Conservation (phyloP, 2,113 vertebrate genomes). For the Oryzias woworae region DNA sequence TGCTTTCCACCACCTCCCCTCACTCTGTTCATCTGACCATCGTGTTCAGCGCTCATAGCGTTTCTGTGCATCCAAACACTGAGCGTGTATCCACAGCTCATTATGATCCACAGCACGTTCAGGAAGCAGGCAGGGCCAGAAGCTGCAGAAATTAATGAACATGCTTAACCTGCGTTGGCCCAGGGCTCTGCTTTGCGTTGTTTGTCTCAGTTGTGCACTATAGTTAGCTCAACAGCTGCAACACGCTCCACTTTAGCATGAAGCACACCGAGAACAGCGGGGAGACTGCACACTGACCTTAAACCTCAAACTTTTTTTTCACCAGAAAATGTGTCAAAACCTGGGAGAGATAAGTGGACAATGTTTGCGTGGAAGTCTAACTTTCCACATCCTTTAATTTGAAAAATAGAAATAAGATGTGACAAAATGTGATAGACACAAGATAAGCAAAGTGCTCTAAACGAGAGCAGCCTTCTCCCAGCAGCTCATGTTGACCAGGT, state of each 20-base stretch:
- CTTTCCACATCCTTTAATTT: constrained; percentile 5
- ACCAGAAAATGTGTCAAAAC: background rate
- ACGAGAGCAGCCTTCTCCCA: constrained; percentile 1
- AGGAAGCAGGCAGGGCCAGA: constrained; percentile 44
- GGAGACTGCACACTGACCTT: background rate
- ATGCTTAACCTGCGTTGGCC: constrained; percentile 60
- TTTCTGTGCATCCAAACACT: constrained; percentile 25
- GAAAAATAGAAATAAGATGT: background rate
- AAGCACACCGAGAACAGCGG: constrained; percentile 22
- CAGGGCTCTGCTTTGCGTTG: constrained; percentile 29
- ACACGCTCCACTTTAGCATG: constrained; percentile 31
- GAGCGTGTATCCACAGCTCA: constrained; percentile 27
- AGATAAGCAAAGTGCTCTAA: constrained; percentile 6
- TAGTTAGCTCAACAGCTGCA: constrained; percentile 27
- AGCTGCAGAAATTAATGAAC: constrained; percentile 67
- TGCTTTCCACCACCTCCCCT: background rate
- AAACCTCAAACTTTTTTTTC: background rate
- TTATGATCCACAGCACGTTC: constrained; percentile 62
- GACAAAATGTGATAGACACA: background rate
- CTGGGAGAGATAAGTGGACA: constrained; percentile 2
- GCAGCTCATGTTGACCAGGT: background rate
- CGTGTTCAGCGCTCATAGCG: constrained; percentile 3
- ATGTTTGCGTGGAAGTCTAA: constrained; percentile 2
- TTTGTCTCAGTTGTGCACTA: constrained; percentile 23
- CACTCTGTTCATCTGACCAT: background rate